These are phyloP conservation scores for Zaprionus taronus DNA, from an alignment of 1,140 invertebrate genomes.

Conservation along the genomic window DNA sequence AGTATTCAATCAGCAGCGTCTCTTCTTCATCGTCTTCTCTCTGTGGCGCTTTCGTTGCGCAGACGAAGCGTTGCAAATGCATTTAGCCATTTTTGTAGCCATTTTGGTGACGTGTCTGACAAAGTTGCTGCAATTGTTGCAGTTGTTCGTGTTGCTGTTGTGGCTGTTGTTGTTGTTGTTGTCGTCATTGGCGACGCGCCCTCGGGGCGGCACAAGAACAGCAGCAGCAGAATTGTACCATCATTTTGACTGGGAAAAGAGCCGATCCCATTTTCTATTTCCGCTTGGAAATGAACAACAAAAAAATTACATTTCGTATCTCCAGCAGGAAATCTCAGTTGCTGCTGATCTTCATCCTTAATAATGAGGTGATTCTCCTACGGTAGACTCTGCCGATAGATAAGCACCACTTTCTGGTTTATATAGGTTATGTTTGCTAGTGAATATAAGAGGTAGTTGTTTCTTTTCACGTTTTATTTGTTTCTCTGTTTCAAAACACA, in stretches of 20 bases:
- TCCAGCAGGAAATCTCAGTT: slow-evolving; percentile 50
- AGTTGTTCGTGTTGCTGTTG: slow-evolving; percentile 17
- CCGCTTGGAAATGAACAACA: slow-evolving; percentile 42
- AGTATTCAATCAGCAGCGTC: background rate
- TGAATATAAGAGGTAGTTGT: background rate
- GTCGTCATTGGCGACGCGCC: slow-evolving; percentile 46
- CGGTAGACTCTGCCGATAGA: background rate
- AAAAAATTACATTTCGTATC: slow-evolving; percentile 44
- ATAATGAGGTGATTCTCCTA: background rate
- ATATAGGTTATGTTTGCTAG: too few species aligned
- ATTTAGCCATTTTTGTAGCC: slow-evolving; percentile 64
- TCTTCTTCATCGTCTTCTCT: background rate
- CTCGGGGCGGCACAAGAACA: slow-evolving; percentile 37
- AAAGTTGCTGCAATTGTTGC: slow-evolving; percentile 38
- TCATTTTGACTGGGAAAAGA: slow-evolving; percentile 36
- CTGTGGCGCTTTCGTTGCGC: slow-evolving; percentile 41
- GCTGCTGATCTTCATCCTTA: slow-evolving; percentile 4
- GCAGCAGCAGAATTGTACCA: slow-evolving; percentile 38
- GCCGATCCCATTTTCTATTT: slow-evolving; percentile 78
- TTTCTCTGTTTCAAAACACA: slow-evolving; percentile 52
- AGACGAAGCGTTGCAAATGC: slow-evolving; percentile 65
- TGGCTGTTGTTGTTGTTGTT: slow-evolving; percentile 6
- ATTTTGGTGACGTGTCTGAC: slow-evolving; percentile 65
- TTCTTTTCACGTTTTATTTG: background rate
- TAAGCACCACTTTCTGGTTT: background rate